Evolutionary conservation across 2,797 vertebrate genomes (phyloP), one percentile per base, ranked within the genome.

Genomic region (Molothrus aeneus): DNA sequence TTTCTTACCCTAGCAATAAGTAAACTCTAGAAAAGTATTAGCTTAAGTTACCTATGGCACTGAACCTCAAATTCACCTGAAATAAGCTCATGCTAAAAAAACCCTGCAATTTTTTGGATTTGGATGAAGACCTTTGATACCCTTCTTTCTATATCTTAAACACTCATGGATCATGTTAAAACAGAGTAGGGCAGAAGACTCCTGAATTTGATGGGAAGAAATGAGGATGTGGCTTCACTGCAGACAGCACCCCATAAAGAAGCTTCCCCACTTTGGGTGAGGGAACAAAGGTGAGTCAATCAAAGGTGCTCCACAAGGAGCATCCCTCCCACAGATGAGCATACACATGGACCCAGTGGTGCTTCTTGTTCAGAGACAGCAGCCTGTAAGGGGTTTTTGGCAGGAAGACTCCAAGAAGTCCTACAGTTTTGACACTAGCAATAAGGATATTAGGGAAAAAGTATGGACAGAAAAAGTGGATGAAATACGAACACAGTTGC

Each of bases 181-280:
- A 19, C 26, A 28, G 6, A 15, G 11, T 14, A 25, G 15, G 21
- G 24, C 38, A 75, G 22, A 63, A 25, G 25, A 61, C 10, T 63
- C 22, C n/a, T 0, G 0, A 8, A 29, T 24, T 11, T 0, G 1
- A 65, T 10, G 7, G 18, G 28, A 69, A 54, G 3, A 65, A 47
- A 24, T 4, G 17, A 81, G 24, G n/a, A 42, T 43, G 51, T 88
- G 40, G 2, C 13, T 65, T 20, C 4, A 2, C 40, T 75, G 54
- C 25, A 40, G 50, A 13, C 10, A 42, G 29, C 2, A 7, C 7
- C 15, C 4, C 21, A 7, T 0, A 22, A 36, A 63, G 38, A 13
- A 43, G 3, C 4, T 72, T 15, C 59, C 8, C 36, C 26, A 69
- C 50, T 73, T 42, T 51, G 73, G 70, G 54, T 11, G 20, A 36